phyloP scores from a whole-genome alignment of 2,797 vertebrate species.

The Steatocranus sp. region DNA sequence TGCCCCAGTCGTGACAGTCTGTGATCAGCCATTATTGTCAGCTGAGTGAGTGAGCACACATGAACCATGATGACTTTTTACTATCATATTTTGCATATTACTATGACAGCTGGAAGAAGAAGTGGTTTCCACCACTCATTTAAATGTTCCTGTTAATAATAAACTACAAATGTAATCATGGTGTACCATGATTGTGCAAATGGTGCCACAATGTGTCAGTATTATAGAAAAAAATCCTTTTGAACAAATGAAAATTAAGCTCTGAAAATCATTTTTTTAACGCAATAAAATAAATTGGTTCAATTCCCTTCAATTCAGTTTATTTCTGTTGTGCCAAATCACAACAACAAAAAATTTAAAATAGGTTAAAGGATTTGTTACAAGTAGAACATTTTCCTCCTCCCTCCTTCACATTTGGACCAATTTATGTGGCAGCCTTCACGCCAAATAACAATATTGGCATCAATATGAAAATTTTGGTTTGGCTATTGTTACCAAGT shows the following conservation, averaged over 20 bases:
- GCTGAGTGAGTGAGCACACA: neutral
- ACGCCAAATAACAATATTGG: fast-evolving
- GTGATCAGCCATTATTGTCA: neutral
- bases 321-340: neutral
- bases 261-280: neutral
- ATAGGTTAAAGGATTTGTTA: neutral
- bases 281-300: fast-evolving
- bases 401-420: neutral
- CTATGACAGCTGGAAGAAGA: neutral
- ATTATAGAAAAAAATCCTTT: fast-evolving
- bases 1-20: too few relatives aligned
- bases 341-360: neutral
- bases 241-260: neutral
- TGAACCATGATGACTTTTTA: neutral
- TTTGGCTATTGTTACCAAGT: neutral
- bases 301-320: neutral
- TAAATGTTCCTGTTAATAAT: neutral
- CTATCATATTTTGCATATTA: neutral
- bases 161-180: neutral
- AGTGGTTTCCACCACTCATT: neutral
- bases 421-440: neutral
- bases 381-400: neutral
- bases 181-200: neutral
- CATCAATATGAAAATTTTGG: neutral
- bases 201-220: neutral